phyloP scores from a whole-genome alignment of 92 coral and sea anemone genomes.

The Anthopleura xanthogrammica region DNA sequence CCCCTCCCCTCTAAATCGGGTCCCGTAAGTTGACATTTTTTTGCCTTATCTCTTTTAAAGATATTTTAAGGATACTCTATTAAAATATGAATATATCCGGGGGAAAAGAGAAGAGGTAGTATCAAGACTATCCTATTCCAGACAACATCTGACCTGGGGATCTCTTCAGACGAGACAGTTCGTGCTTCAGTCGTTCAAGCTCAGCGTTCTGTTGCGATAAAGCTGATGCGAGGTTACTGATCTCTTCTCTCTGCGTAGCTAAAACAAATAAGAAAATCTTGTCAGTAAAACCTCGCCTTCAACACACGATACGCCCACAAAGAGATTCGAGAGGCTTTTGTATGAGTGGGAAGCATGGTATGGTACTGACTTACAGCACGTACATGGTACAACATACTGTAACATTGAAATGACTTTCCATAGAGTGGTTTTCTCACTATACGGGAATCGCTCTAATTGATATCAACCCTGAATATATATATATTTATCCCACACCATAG shows the following conservation, averaged over 20 bases:
- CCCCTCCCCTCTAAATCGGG: too few relatives aligned
- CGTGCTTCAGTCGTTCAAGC: conserved; percentile 64
- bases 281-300: neutral
- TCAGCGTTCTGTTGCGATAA: conserved; percentile 71
- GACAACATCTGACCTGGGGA: neutral
- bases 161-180: conserved; percentile 36
- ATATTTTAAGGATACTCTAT: too few relatives aligned
- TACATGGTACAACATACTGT: too few relatives aligned
- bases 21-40: too few relatives aligned
- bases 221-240: conserved; percentile 81
- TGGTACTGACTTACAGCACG: neutral
- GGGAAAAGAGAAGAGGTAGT: neutral
- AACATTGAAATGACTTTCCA: too few relatives aligned
- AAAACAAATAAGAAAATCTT: neutral
- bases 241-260: conserved; percentile 77
- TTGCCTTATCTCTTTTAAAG: too few relatives aligned
- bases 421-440: too few relatives aligned
- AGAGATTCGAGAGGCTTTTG: too few relatives aligned
- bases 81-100: too few relatives aligned
- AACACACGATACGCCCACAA: neutral
- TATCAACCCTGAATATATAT: too few relatives aligned
- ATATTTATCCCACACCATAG: too few relatives aligned
- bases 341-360: neutral
- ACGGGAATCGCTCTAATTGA: too few relatives aligned
- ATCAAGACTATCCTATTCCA: neutral